These are phyloP conservation scores for Pheosia tremula DNA, from an alignment of 2,888 invertebrate genomes.

Conservation along the genomic window DNA sequence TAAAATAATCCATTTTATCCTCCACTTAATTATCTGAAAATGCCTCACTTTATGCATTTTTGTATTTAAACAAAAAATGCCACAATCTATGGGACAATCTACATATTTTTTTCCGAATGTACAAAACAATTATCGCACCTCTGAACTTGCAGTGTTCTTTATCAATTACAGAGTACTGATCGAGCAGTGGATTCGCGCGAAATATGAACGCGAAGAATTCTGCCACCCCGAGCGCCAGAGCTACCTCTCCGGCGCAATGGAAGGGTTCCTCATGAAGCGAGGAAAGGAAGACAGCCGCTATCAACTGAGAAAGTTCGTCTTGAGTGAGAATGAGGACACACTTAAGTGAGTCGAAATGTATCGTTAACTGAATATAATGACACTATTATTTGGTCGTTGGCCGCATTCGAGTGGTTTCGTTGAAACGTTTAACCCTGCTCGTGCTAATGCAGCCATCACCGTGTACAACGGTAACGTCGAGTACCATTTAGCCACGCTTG, in stretches of 20 bases:
- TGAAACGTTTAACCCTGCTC: slow-evolving; percentile 36
- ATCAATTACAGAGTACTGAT: slow-evolving; percentile 88
- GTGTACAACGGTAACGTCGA: slow-evolving; percentile 15
- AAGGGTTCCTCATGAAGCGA: slow-evolving; percentile 94
- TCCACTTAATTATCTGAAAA: too few relatives aligned
- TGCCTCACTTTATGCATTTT: too few relatives aligned
- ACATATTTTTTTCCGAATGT: background rate
- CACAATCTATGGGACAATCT: background rate
- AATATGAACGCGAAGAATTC: slow-evolving; percentile 95
- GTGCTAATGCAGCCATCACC: slow-evolving; percentile 17
- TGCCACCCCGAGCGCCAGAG: slow-evolving; percentile 91
- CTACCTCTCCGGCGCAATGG: slow-evolving; percentile 92
- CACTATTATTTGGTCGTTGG: slow-evolving; percentile 39
- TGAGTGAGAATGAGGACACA: slow-evolving; percentile 92
- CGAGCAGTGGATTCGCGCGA: slow-evolving; percentile 96
- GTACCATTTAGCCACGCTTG: slow-evolving; percentile 20
- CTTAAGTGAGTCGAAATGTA: slow-evolving; percentile 83
- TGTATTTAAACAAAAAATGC: background rate
- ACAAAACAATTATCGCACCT: slow-evolving; percentile 4
- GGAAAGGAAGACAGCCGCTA: slow-evolving; percentile 95
- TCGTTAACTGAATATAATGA: slow-evolving; percentile 35
- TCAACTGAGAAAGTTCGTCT: slow-evolving; percentile 92
- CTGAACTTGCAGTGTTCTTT: slow-evolving; percentile 4
- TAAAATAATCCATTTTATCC: too few relatives aligned
- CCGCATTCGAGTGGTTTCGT: slow-evolving; percentile 38